These are phyloP conservation scores for Lysandra coridon DNA, from an alignment of 2,888 invertebrate species.

Conservation along the genomic window DNA sequence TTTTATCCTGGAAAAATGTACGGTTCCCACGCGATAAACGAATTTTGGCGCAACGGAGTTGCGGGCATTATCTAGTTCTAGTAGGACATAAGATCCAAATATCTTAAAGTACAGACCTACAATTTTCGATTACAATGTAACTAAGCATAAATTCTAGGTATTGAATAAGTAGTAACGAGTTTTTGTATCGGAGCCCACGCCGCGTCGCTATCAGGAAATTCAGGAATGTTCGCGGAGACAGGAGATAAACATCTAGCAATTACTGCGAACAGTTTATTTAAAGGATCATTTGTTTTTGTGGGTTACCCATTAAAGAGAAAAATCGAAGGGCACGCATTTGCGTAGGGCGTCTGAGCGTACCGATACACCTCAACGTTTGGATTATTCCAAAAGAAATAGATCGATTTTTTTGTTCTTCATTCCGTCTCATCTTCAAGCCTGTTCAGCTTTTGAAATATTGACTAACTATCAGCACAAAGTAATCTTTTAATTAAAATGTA, in stretches of 20 bases:
- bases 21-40: no score
- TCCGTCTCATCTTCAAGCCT: neutral
- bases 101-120: no score
- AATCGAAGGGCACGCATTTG: conserved; percentile 11
- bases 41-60: no score
- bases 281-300: conserved; percentile 27
- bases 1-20: no score
- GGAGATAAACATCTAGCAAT: conserved; percentile 27
- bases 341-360: neutral
- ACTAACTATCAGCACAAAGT: neutral
- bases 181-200: neutral
- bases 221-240: conserved; percentile 10
- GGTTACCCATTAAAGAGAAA: conserved; percentile 16
- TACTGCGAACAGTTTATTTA: conserved; percentile 27
- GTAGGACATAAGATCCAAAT: no score
- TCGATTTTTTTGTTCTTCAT: neutral
- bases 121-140: no score
- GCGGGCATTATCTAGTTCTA: no score
- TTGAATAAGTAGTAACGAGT: neutral
- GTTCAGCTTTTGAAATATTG: neutral
- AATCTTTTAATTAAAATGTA: neutral
- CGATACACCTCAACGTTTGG: neutral
- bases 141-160: neutral
- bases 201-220: neutral
- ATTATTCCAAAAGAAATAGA: neutral